phyloP scores from a whole-genome alignment of 2,888 invertebrate genomes.

The Cerastis rubricosa region DNA sequence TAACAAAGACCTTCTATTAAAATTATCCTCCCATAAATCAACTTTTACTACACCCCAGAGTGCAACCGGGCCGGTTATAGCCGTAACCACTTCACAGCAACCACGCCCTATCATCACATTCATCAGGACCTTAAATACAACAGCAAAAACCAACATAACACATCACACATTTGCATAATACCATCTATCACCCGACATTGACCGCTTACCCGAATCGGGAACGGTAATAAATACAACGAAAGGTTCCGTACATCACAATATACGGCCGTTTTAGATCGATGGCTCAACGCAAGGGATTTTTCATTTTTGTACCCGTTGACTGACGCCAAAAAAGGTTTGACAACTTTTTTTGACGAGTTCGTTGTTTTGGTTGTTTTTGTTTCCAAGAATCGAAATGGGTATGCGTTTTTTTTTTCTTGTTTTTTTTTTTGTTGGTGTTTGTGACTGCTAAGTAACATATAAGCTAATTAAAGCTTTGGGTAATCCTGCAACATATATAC shows the following conservation, averaged over 20 bases:
- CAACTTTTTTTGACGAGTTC: conserved; percentile 60
- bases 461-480: too few species aligned
- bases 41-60: conserved; percentile 14
- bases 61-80: neutral
- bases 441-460: neutral
- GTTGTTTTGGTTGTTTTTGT: neutral
- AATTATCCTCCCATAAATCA: conserved; percentile 42
- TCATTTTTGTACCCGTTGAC: conserved; percentile 74
- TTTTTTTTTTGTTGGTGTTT: neutral
- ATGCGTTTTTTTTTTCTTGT: neutral
- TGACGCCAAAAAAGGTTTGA: conserved; percentile 60
- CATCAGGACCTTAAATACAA: conserved; percentile 46
- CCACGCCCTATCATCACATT: conserved; percentile 32
- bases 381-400: neutral
- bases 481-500: too few species aligned
- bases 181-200: conserved; percentile 79
- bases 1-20: conserved; percentile 7
- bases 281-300: conserved; percentile 74
- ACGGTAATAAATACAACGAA: conserved; percentile 77
- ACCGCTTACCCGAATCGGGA: conserved; percentile 76
- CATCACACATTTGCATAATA: conserved; percentile 75
- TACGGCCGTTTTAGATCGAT: conserved; percentile 76
- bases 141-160: conserved; percentile 62
- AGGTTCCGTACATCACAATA: conserved; percentile 72
- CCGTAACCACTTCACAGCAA: neutral